These are phyloP conservation scores for Allophyes oxyacanthae DNA, from an alignment of 2,888 invertebrate genomes.

Conservation along the genomic window DNA sequence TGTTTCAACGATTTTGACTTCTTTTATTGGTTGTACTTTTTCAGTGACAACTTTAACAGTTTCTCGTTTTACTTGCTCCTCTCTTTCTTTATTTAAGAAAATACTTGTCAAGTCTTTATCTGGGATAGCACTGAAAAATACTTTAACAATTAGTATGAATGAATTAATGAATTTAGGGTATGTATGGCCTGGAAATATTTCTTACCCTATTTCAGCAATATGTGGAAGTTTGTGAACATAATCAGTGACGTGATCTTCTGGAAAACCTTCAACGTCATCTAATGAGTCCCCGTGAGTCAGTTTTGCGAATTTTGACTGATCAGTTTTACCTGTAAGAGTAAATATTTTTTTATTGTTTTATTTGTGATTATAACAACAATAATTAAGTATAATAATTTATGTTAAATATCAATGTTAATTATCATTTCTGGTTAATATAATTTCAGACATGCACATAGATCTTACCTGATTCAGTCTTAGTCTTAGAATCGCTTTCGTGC, in stretches of 20 bases:
- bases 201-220: constrained; percentile 85
- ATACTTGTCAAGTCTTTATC: constrained; percentile 74
- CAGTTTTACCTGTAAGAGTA: constrained; percentile 68
- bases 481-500: constrained; percentile 69
- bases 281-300: constrained; percentile 85
- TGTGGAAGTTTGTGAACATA: constrained; percentile 84
- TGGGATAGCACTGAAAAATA: constrained; percentile 60
- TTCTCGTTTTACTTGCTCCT: constrained; percentile 79
- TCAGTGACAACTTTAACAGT: constrained; percentile 37
- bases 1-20: constrained; percentile 48
- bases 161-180: background rate
- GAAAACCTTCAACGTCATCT: constrained; percentile 88
- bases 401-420: too few relatives aligned
- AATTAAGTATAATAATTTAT: too few relatives aligned
- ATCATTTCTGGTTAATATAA: too few relatives aligned
- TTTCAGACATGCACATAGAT: background rate
- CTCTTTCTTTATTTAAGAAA: constrained; percentile 78
- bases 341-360: background rate
- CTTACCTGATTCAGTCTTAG: constrained; percentile 63
- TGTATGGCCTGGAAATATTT: background rate
- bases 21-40: constrained; percentile 43
- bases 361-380: too few relatives aligned
- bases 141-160: constrained; percentile 2
- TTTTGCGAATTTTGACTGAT: constrained; percentile 72
- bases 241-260: constrained; percentile 84